phyloP scores from a whole-genome alignment of 2,888 invertebrate species.

The Acronicta alni region DNA sequence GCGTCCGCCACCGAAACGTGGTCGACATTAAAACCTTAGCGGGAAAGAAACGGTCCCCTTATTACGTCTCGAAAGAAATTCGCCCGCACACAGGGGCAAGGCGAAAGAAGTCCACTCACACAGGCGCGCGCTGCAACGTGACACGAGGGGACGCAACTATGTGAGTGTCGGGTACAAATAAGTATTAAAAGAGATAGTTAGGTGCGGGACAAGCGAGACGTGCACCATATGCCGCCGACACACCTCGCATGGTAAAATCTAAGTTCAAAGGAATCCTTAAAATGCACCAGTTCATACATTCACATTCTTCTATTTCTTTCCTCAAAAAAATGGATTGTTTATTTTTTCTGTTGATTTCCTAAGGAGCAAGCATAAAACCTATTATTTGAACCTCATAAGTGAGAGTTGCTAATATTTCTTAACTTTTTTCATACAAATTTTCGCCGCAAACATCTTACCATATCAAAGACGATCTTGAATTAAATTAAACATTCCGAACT shows the following conservation, averaged over 20 bases:
- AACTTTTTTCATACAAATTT: too few species aligned
- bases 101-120: conserved; percentile 87
- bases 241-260: conserved; percentile 58
- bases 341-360: conserved; percentile 5
- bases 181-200: conserved; percentile 89
- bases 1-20: conserved; percentile 88
- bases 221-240: conserved; percentile 71
- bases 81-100: conserved; percentile 83
- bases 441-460: conserved; percentile 9
- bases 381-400: too few species aligned
- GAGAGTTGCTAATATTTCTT: too few species aligned
- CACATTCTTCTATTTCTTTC: conserved; percentile 32
- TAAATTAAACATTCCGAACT: conserved; percentile 28
- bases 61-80: conserved; percentile 90
- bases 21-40: conserved; percentile 89
- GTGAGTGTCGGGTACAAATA: conserved; percentile 82
- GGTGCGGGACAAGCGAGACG: conserved; percentile 78
- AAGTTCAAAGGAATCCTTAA: conserved; percentile 53
- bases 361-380: background rate
- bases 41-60: conserved; percentile 89
- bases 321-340: conserved; percentile 10
- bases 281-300: conserved; percentile 16
- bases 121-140: conserved; percentile 71
- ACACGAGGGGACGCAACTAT: conserved; percentile 78
- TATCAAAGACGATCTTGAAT: conserved; percentile 18